Base-by-base conservation (phyloP, 2,113 vertebrate species). In the Pseudolaguvia tuberculata region DNA sequence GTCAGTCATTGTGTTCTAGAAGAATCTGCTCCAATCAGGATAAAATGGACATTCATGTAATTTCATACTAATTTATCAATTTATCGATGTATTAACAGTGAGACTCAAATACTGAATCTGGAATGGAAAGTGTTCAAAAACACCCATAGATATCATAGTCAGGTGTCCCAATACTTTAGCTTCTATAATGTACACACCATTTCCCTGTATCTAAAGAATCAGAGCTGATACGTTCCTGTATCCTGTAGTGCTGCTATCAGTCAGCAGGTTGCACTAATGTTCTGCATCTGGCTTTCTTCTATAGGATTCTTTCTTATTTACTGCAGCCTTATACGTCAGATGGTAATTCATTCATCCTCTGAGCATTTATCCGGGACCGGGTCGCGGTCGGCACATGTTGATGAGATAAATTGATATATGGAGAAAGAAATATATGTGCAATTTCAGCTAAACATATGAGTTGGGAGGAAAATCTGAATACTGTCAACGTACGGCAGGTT, bases 251-350 rank as follows among this genome's bases (percentile, higher is more conserved):
- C 56, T 50, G 17, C 2, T 3, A 55, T 65, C 27, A 35, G 48
- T 25, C 74, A 69, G 65, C 27, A 53, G 74, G 74, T 69, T 35
- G 65, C 61, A 72, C 15, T 72, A 17, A 69, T 50, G 59, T 45
- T 72, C 65, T 73, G 13, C 52, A 8, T 20, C 11, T 11, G 1
- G 18, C 1, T 70, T 29, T 35, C 4, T 20, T 68, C n/a, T 39
- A 52, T 48, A 57, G 20, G 39, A 8, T 42, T 8, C 39, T 42
- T 42, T 42, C 4, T 42, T 42, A 42, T 6, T 42, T 42, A 42
- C 39, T 42, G 39, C 39, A 42, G 39, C 39, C 9, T 42, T 8
- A 42, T 42, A 42, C 39, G 39, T 42, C 39, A 77, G 56, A 65
- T 76, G n/a, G n/a, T n/a, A n/a, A n/a, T n/a, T n/a, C n/a, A n/a